Percentiles rank a stretch among this genome's conserved stretches.
Evolutionary conservation across 2,797 vertebrate genomes (phyloP).

Genomic region (Florisuga fusca): DNA sequence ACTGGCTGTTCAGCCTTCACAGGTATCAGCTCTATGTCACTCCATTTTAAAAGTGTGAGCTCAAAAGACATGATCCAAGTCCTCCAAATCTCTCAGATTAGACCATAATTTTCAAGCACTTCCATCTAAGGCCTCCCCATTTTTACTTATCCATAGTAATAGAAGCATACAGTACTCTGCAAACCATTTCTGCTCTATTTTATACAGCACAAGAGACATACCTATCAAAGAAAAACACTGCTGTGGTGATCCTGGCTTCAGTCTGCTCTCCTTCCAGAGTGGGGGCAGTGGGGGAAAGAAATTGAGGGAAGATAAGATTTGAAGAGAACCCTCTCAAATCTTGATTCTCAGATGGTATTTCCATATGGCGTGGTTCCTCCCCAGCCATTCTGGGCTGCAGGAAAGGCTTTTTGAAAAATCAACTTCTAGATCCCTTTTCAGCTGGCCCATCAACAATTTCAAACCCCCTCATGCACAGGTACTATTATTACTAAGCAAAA

Average conservation of each 20-base stretch:
- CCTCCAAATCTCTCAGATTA: not conserved
- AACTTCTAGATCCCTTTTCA: not conserved
- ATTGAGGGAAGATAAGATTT: not conserved
- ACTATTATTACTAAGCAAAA: not conserved
- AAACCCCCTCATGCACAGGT: not conserved
- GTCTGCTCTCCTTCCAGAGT: not conserved
- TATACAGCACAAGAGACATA: not conserved
- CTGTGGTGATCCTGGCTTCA: not conserved
- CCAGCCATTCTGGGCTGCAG: not conserved
- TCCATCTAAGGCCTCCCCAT: not conserved
- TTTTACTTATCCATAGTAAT: not conserved
- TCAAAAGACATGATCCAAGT: not conserved
- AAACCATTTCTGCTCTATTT: not conserved
- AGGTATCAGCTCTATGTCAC: not conserved
- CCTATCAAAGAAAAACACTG: not conserved
- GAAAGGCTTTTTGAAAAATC: not conserved
- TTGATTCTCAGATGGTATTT: accelerated
- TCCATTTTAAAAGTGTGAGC: not conserved
- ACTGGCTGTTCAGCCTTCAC: not conserved
- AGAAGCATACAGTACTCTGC: not conserved
- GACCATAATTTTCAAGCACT: not conserved
- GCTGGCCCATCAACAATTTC: not conserved
- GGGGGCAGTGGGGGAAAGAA: not conserved
- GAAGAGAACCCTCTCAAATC: not conserved
- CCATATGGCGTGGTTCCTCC: accelerated